These are phyloP conservation scores for Bombyx huttoni DNA, from an alignment of 2,888 invertebrate genomes.

Conservation along the genomic window DNA sequence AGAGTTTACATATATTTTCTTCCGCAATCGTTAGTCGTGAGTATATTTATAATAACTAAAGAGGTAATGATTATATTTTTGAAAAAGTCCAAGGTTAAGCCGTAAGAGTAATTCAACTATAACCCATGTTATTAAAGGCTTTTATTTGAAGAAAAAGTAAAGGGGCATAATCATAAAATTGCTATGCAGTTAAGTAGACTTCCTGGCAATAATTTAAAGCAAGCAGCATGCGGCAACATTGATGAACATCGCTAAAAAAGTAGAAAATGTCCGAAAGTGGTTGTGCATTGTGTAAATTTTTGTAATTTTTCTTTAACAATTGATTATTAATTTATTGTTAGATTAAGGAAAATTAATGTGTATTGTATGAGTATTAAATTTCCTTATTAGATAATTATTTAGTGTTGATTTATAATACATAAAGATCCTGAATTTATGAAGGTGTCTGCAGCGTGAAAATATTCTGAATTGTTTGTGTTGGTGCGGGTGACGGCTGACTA, in stretches of 20 bases:
- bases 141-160: no score
- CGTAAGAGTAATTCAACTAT: no score
- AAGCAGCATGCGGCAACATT: not conserved
- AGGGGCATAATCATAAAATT: no score
- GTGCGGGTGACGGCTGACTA: slow-evolving; percentile 50
- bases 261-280: slow-evolving; percentile 53
- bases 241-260: slow-evolving; percentile 11
- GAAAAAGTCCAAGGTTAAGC: no score
- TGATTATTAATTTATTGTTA: slow-evolving; percentile 16
- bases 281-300: slow-evolving; percentile 43
- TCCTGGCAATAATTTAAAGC: not conserved
- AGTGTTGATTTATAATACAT: not conserved
- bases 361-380: not conserved
- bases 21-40: no score
- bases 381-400: not conserved
- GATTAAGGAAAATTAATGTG: slow-evolving; percentile 4
- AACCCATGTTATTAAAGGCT: no score
- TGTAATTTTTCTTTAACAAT: slow-evolving; percentile 16
- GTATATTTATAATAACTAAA: no score
- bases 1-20: no score
- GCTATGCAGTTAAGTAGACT: not conserved
- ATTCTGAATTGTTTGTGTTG: slow-evolving; percentile 58
- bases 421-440: slow-evolving; percentile 13
- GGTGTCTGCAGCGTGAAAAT: slow-evolving; percentile 40
- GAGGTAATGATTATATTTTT: no score